Evolutionary conservation across 2,113 vertebrate genomes (phyloP).

Genomic region (Caracal caracal): DNA sequence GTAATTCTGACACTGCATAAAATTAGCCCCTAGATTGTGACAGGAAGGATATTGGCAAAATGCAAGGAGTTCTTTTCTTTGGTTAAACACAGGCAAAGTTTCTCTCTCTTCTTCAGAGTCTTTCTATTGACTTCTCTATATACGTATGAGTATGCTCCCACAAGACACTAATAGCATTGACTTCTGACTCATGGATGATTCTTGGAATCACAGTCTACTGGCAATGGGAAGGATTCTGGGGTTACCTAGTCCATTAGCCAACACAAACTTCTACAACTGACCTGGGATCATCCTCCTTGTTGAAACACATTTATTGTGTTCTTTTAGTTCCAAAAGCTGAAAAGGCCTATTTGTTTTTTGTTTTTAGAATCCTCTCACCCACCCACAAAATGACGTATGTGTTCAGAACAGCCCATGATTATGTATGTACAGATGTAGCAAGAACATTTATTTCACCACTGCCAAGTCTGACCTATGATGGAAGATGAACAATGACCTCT

Average conservation of each 20-base stretch:
- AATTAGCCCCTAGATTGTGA: background rate
- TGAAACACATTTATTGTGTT: slow-evolving; percentile 66
- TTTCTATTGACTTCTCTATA: background rate
- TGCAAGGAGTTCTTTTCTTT: slow-evolving; percentile 14
- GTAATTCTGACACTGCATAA: background rate
- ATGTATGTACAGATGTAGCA: slow-evolving; percentile 71
- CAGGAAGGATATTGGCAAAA: background rate
- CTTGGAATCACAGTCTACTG: background rate
- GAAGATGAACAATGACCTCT: slow-evolving; percentile 78
- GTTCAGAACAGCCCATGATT: slow-evolving; percentile 79
- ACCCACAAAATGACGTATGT: slow-evolving; percentile 77
- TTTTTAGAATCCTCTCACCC: slow-evolving; percentile 65
- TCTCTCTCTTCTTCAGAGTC: background rate
- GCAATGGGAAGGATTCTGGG: background rate
- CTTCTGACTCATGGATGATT: background rate
- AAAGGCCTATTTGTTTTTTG: slow-evolving; percentile 79
- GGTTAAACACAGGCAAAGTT: background rate
- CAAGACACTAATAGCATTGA: background rate
- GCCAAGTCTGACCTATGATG: slow-evolving; percentile 77
- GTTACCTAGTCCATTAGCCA: background rate
- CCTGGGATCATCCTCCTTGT: slow-evolving; percentile 42
- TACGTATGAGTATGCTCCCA: background rate
- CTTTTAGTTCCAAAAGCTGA: slow-evolving; percentile 67
- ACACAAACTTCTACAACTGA: background rate
- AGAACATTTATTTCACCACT: slow-evolving; percentile 73